Percentiles rank a stretch among this genome's conserved stretches.
phyloP scores from a whole-genome alignment of 2,113 vertebrate genomes.

The Rhodinocichla rosea region DNA sequence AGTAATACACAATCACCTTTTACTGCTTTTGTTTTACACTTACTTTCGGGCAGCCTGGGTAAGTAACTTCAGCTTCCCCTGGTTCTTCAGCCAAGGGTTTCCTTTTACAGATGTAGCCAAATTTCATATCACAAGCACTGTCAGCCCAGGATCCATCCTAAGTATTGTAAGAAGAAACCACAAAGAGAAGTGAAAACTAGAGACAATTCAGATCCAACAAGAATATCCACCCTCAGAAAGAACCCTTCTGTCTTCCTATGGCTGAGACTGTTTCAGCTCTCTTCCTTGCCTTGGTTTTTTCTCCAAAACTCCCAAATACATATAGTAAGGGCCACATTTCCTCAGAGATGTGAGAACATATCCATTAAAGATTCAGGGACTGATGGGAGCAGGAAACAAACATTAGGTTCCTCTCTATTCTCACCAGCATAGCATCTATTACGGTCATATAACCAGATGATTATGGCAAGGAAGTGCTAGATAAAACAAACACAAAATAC shows the following conservation, averaged over 20 bases:
- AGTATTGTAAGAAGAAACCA: background rate
- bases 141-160: constrained; percentile 91
- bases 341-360: background rate
- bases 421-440: background rate
- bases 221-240: background rate
- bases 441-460: background rate
- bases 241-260: background rate
- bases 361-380: background rate
- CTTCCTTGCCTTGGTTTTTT: background rate
- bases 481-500: background rate
- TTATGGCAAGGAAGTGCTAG: background rate
- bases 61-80: constrained; percentile 50
- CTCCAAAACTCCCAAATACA: background rate
- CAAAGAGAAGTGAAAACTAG: background rate
- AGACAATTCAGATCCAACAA: background rate
- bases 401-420: background rate
- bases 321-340: background rate
- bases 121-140: constrained; percentile 78
- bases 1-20: background rate
- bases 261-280: background rate
- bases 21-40: constrained; percentile 36
- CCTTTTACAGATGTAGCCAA: constrained; percentile 88
- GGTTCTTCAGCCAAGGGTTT: constrained; percentile 70
- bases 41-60: constrained; percentile 82
- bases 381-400: background rate